These are phyloP conservation scores for Pammene aurita DNA, from an alignment of 2,888 invertebrate species.

Conservation along the genomic window DNA sequence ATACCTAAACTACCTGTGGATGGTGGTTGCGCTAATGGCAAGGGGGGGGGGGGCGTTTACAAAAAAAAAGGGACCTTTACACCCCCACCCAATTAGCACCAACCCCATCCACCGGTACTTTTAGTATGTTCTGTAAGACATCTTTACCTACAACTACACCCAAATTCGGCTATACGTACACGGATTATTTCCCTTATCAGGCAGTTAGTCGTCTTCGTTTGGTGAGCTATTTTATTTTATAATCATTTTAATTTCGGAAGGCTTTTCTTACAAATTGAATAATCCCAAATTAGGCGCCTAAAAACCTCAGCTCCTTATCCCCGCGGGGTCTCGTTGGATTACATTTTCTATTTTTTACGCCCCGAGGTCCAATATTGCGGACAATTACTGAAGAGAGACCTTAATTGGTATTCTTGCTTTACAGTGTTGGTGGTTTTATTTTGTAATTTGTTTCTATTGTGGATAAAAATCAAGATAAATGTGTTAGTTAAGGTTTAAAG, in stretches of 20 bases:
- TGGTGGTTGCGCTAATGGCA: no score
- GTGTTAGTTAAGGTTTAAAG: slow-evolving; percentile 4
- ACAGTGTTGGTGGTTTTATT: slow-evolving; percentile 24
- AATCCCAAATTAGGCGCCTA: neutral
- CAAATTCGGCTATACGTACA: no score
- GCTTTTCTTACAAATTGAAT: neutral
- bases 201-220: no score
- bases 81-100: no score
- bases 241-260: neutral
- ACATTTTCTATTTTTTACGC: slow-evolving; percentile 10
- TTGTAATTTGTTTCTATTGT: slow-evolving; percentile 39
- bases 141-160: no score
- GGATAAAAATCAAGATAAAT: slow-evolving; percentile 10
- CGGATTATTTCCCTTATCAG: no score
- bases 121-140: no score
- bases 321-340: neutral
- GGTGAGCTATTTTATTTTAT: neutral
- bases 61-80: no score
- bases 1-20: no score
- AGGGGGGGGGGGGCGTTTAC: no score
- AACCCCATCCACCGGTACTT: no score
- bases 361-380: slow-evolving; percentile 16
- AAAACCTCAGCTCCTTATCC: neutral
- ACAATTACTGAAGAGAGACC: slow-evolving; percentile 35
- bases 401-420: slow-evolving; percentile 38